Percentiles rank a stretch among this genome's conserved stretches.
phyloP scores from a whole-genome alignment of 2,113 vertebrate genomes.

The Zosterops pallidus region DNA sequence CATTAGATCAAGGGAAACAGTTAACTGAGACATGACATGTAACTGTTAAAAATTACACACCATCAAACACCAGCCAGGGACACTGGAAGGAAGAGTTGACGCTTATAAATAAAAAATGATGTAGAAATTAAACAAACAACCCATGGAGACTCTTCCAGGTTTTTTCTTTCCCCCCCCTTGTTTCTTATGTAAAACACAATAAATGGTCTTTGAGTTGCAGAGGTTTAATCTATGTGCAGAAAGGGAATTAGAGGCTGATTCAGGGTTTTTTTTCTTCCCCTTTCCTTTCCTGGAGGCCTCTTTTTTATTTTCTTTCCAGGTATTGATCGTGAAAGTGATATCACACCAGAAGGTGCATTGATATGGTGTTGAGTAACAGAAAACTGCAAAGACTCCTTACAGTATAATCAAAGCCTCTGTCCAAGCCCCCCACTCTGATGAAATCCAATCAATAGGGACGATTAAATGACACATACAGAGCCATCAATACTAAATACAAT shows the following conservation, averaged over 20 bases:
- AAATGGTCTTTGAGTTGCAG: conserved; percentile 64
- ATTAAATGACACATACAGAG: conserved; percentile 92
- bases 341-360: conserved; percentile 88
- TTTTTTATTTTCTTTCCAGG: conserved; percentile 75
- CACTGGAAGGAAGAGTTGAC: conserved; percentile 49
- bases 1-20: conserved; percentile 54
- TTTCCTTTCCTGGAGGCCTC: conserved; percentile 78
- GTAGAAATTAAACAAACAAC: conserved; percentile 73
- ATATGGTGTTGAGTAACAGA: conserved; percentile 76
- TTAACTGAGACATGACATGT: conserved; percentile 67
- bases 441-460: conserved; percentile 89
- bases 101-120: conserved; percentile 77
- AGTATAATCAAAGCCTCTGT: conserved; percentile 88
- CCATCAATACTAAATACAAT: conserved; percentile 91
- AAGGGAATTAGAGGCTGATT: conserved; percentile 50
- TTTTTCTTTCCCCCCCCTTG: neutral
- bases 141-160: conserved; percentile 56
- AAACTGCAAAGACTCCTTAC: conserved; percentile 84
- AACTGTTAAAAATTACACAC: conserved; percentile 66
- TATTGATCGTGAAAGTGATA: conserved; percentile 92
- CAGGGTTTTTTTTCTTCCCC: neutral
- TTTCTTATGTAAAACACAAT: conserved; percentile 65
- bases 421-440: conserved; percentile 80
- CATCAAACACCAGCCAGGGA: conserved; percentile 59
- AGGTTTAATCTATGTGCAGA: conserved; percentile 70